phyloP scores from a whole-genome alignment of 2,888 invertebrate genomes.

The Philereme transversata region DNA sequence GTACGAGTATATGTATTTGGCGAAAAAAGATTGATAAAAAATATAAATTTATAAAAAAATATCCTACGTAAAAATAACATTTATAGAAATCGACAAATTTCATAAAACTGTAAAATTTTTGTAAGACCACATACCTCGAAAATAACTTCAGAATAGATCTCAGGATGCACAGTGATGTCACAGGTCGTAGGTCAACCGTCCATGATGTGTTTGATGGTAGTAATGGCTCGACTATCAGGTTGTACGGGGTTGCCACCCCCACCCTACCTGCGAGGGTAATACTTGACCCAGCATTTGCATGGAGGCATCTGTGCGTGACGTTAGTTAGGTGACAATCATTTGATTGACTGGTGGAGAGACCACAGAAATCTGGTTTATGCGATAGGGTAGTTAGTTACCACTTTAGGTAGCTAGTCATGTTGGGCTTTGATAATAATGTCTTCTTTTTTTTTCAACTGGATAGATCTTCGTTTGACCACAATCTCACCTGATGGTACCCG shows the following conservation, averaged over 20 bases:
- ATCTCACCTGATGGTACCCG: too few relatives aligned
- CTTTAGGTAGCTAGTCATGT: too few relatives aligned
- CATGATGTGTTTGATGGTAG: conserved; percentile 64
- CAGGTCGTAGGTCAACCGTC: conserved; percentile 68
- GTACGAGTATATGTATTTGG: too few relatives aligned
- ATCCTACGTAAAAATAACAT: too few relatives aligned
- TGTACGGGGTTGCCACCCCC: conserved; percentile 58
- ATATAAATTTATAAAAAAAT: too few relatives aligned
- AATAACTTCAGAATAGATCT: conserved; percentile 46
- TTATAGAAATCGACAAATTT: not conserved
- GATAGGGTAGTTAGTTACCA: too few relatives aligned
- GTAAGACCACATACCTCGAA: conserved; percentile 24
- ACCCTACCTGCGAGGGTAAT: conserved; percentile 72
- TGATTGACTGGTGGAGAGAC: conserved; percentile 32
- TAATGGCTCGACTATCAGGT: conserved; percentile 62
- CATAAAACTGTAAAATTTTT: not conserved
- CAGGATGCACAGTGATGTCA: conserved; percentile 48
- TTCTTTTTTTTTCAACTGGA: too few relatives aligned
- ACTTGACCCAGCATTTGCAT: conserved; percentile 72
- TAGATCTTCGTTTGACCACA: too few relatives aligned
- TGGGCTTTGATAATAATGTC: too few relatives aligned
- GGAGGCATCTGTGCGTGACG: conserved; percentile 73
- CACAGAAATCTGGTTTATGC: not conserved
- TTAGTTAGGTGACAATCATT: conserved; percentile 25
- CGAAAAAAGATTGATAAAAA: too few relatives aligned